Evolutionary conservation across 2,888 invertebrate species (phyloP).

Genomic region (Shargacucullia verbasci): DNA sequence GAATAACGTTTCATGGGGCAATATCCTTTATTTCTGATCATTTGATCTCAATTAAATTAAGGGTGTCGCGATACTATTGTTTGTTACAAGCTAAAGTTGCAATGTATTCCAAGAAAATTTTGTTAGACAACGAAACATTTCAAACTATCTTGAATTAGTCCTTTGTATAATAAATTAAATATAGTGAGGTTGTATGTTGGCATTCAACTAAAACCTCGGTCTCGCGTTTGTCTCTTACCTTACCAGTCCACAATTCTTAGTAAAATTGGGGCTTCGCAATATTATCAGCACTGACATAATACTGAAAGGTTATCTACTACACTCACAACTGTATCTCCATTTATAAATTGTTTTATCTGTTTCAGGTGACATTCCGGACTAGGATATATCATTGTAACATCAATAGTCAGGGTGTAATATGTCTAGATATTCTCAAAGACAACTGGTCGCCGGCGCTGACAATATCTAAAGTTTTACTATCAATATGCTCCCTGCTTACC

Average conservation of each 20-base stretch:
- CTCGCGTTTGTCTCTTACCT: too few relatives aligned
- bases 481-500: slow-evolving; percentile 98
- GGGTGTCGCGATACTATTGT: background rate
- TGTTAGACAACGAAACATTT: too few relatives aligned
- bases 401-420: slow-evolving; percentile 99
- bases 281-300: too few relatives aligned
- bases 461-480: slow-evolving; percentile 98
- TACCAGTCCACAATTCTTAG: too few relatives aligned
- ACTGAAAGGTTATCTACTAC: slow-evolving; percentile 16
- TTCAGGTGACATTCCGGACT: slow-evolving; percentile 96
- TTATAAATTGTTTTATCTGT: slow-evolving; percentile 17
- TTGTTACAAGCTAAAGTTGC: too few relatives aligned
- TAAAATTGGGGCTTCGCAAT: too few relatives aligned
- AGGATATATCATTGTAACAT: slow-evolving; percentile 99
- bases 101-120: too few relatives aligned
- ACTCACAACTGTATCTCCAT: background rate
- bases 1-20: slow-evolving; percentile 6
- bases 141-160: too few relatives aligned
- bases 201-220: too few relatives aligned
- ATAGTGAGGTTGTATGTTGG: too few relatives aligned
- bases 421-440: slow-evolving; percentile 99
- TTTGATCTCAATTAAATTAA: slow-evolving; percentile 14
- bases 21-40: slow-evolving; percentile 23
- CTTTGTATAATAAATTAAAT: too few relatives aligned
- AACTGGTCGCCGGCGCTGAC: slow-evolving; percentile 99